Evolutionary conservation across 2,797 vertebrate genomes (phyloP), one percentile per base, ranked within the genome.

Genomic region (Hoplostethus mediterraneus): DNA sequence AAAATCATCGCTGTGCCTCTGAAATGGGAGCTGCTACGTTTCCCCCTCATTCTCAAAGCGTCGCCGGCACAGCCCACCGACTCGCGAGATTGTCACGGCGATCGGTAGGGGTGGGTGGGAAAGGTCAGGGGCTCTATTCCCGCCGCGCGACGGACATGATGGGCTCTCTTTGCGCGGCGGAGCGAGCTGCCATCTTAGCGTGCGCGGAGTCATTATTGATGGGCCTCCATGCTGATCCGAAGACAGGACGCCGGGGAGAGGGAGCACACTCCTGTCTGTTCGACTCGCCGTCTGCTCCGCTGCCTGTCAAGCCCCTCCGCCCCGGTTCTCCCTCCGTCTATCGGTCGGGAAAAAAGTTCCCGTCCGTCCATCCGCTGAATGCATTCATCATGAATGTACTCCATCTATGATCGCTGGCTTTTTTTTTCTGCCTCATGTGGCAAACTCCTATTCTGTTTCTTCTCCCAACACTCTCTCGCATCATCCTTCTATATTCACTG

Each of bases 121-220:
- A 75, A 81, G 75, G 81, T 84, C 81, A 58, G 21, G 4, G 67
- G 70, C 81, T 80, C 74, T 61, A 30, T 77, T 82, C 82, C 79
- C 75, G 59, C 51, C 5, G 49, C 81, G 71, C 73, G 63, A 63
- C 52, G 33, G 17, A 71, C 81, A 64, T 40, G 71, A 87, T 66
- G 70, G 78, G 73, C 78, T 80, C 65, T 59, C 21, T 70, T 3
- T 42, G 68, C 21, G 6, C 62, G 60, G 71, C 70, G 54, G 71
- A 60, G 13, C 70, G 77, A 81, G 82, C 86, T 83, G 83, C 79
- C 89, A 86, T 86, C 77, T 85, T 80, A 84, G 78, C 66, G 81
- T 64, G 79, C 77, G 87, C 40, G 8, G 42, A 77, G 81, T 75
- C 77, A 61, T 87, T 89, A 88, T 73, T 77, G 83, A 88, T 82